Conservation (phyloP, 2,888 invertebrate genomes). For the Perizoma affinitatum region DNA sequence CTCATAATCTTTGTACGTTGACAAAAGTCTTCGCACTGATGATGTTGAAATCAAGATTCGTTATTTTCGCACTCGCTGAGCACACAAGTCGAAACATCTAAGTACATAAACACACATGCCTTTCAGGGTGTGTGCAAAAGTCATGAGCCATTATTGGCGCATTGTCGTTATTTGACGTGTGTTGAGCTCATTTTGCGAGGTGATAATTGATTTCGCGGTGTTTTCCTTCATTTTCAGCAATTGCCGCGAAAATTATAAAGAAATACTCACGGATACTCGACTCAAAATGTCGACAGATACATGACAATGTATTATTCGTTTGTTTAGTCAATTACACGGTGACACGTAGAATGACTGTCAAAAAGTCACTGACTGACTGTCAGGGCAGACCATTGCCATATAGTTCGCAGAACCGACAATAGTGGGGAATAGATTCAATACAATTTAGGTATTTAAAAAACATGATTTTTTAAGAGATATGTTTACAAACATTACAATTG, state of each 20-base stretch:
- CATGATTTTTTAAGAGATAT: too few species aligned
- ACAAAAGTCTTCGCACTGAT: background rate
- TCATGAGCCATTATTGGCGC: constrained; percentile 40
- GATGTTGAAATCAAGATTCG: constrained; percentile 1
- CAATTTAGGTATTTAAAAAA: too few species aligned
- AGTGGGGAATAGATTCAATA: too few species aligned
- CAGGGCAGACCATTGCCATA: too few species aligned
- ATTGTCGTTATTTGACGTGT: constrained; percentile 15
- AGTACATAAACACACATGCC: constrained; percentile 10
- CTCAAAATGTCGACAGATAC: too few species aligned
- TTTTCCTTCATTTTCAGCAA: constrained; percentile 24
- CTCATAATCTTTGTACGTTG: too few species aligned
- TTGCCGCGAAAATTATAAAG: constrained; percentile 9
- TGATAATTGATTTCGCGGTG: constrained; percentile 35
- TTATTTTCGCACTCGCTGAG: background rate
- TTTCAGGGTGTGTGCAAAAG: constrained; percentile 23
- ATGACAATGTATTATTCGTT: too few species aligned
- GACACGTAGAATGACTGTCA: too few species aligned
- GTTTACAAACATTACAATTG: too few species aligned
- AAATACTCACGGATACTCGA: background rate
- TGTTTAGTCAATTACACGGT: too few species aligned
- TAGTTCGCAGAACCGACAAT: too few species aligned
- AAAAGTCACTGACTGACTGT: too few species aligned
- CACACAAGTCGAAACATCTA: constrained; percentile 14
- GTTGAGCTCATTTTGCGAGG: constrained; percentile 28